Evolutionary conservation across 2,888 invertebrate species (phyloP).

Genomic region (Philereme transversata): DNA sequence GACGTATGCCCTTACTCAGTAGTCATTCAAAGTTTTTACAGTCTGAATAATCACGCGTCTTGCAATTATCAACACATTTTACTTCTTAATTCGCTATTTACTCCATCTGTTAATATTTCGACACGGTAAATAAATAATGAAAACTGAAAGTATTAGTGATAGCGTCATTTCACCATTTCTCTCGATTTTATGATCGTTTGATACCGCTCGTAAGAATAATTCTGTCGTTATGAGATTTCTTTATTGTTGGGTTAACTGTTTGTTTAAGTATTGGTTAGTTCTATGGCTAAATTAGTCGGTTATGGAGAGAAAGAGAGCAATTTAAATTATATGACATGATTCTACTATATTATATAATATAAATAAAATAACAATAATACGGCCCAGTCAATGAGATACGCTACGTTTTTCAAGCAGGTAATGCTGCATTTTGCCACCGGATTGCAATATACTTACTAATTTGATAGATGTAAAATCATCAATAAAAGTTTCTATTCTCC

Average conservation of each 20-base stretch:
- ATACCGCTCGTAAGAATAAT: constrained; percentile 32
- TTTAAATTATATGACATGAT: too few species aligned
- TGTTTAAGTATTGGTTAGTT: constrained; percentile 19
- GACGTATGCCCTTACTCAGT: not conserved
- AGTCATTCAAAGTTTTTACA: not conserved
- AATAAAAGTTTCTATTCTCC: too few species aligned
- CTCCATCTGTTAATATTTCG: constrained; percentile 15
- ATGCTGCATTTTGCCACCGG: too few species aligned
- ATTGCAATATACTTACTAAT: too few species aligned
- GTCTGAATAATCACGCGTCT: not conserved
- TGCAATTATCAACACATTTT: not conserved
- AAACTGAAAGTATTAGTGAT: constrained; percentile 33
- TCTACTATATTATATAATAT: too few species aligned
- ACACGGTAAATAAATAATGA: constrained; percentile 34
- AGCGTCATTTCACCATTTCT: constrained; percentile 21
- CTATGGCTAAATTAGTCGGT: not conserved
- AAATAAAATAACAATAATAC: too few species aligned
- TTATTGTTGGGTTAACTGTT: constrained; percentile 27
- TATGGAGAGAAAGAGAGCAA: too few species aligned
- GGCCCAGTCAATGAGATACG: too few species aligned
- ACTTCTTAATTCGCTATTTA: not conserved
- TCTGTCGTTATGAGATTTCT: constrained; percentile 28
- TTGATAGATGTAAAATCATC: too few species aligned
- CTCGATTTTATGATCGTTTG: constrained; percentile 29
- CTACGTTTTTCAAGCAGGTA: too few species aligned